Base-by-base conservation (phyloP, 2,888 invertebrate species). In the Cyaniris semiargus region DNA sequence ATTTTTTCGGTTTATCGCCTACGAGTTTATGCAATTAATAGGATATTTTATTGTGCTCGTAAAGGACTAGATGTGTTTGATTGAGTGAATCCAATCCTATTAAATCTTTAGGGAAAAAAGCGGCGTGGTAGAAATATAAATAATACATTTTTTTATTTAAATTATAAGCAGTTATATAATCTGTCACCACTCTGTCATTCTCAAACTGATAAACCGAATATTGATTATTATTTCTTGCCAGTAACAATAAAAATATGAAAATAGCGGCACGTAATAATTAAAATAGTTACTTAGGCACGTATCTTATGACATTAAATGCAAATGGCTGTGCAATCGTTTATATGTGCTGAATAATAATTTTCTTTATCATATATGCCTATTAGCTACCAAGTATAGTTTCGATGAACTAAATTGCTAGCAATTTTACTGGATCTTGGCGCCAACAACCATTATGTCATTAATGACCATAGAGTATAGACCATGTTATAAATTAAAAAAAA, bases 21-120 rank as follows among this genome's bases (percentile, higher is more conserved):
- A 87, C 88, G 86, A 86, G 89, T 88, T 92, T 92, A 92, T 90
- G 90, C 91, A 93, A 94, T 94, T 93, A 93, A 93, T 92, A 92
- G 90, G 86, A 88, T 89, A 88, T 93, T 93, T 94, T 94, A 93
- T 93, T 91, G 88, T 85, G 89, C 90, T 91, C 92, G 91, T 89
- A 90, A 90, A 92, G 92, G 92, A 91, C 89, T 87, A 89, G 88
- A 89, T 85, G 84, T 86, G 88, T 89, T 89, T 89, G 89, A 90
- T 90, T 87, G 86, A 84, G 85, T 70, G 38, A 56, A 66, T 48
- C 48, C 27, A 53, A 53, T 53, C 44, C 15, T 18, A 76, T 76
- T 48, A 10, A 60, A 58, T 66, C 13, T 23, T 15, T 38, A 38
- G 66, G 10, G 34, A 66, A 58, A 31, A 34, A 53, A 53, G 18